phyloP scores from a whole-genome alignment of 2,113 vertebrate species.

The Arvicanthis niloticus region DNA sequence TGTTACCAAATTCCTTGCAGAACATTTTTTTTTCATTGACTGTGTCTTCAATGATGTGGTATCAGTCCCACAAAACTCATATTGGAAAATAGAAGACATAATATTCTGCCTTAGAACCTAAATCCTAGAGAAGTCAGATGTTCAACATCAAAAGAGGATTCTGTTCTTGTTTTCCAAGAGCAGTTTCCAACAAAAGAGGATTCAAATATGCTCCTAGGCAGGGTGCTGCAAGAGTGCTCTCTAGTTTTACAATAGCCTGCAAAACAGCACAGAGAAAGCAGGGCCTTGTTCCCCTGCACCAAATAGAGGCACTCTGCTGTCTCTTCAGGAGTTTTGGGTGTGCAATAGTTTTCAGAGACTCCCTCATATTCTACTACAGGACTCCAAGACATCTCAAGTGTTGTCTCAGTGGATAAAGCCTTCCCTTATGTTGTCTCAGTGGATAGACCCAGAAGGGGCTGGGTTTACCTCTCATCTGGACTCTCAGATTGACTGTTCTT shows the following conservation, averaged over 20 bases:
- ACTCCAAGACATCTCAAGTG: neutral
- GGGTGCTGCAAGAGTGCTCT: conserved; percentile 77
- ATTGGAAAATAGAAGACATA: conserved; percentile 81
- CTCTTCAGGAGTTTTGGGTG: neutral
- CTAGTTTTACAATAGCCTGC: conserved; percentile 80
- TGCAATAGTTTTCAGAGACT: neutral
- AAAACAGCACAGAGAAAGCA: conserved; percentile 39
- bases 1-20: conserved; percentile 34
- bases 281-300: neutral
- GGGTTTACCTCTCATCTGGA: neutral
- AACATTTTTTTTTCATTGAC: conserved; percentile 27
- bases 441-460: neutral
- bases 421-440: neutral
- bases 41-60: conserved; percentile 51
- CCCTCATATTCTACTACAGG: neutral
- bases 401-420: neutral
- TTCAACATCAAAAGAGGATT: conserved; percentile 82
- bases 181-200: conserved; percentile 83
- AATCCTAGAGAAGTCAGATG: conserved; percentile 82
- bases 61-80: conserved; percentile 75
- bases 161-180: conserved; percentile 82
- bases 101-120: conserved; percentile 65
- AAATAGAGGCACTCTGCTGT: accelerated
- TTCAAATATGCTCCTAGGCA: conserved; percentile 69
- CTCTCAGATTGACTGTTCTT: conserved; percentile 27